Conservation (phyloP, 2,888 invertebrate species). For the Pseudoips prasinana region DNA sequence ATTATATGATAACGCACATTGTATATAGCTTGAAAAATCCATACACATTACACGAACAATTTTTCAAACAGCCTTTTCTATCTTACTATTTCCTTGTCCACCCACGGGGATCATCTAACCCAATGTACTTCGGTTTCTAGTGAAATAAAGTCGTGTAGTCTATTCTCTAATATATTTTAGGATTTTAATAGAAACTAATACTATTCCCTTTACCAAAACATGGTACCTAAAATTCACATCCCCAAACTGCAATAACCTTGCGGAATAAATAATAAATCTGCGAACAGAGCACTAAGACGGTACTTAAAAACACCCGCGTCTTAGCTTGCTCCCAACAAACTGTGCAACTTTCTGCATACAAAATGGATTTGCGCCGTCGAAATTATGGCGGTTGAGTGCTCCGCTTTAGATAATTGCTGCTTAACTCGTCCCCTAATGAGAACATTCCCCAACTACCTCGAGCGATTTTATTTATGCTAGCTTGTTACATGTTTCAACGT, state of each 20-base stretch:
- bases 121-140: no score
- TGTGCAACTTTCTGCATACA: conserved; percentile 64
- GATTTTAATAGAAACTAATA: no score
- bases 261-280: conserved; percentile 43
- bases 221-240: no score
- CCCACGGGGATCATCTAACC: no score
- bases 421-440: conserved; percentile 69
- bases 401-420: conserved; percentile 69
- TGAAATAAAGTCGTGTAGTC: no score
- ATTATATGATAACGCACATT: no score
- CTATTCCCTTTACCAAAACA: no score
- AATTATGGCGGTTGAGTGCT: conserved; percentile 47
- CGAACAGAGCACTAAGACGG: conserved; percentile 36
- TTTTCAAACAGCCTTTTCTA: no score
- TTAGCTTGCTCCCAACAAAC: conserved; percentile 42
- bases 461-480: conserved; percentile 35
- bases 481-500: conserved; percentile 11
- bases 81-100: no score
- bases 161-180: no score
- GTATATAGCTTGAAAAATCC: no score
- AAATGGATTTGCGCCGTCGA: conserved; percentile 59
- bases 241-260: not conserved
- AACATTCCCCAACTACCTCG: conserved; percentile 34
- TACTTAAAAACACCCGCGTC: conserved; percentile 59
- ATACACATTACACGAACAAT: no score